Percentiles rank a stretch among this genome's conserved stretches.
These are phyloP conservation scores for Setipinna tenuifilis DNA, from an alignment of 2,797 vertebrate species.

Conservation along the genomic window DNA sequence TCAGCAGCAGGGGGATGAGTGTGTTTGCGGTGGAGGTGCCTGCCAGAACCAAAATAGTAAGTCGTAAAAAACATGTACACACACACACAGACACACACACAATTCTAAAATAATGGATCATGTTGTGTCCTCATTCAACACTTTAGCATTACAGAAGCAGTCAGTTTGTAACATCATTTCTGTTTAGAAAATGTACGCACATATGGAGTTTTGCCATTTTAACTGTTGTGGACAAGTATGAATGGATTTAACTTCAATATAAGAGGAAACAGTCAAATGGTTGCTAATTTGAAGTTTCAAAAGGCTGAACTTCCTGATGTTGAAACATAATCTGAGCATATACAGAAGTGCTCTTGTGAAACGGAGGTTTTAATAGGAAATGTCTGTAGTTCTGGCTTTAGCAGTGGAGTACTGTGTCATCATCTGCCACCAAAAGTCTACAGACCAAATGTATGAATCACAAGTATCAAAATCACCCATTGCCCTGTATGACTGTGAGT, in stretches of 20 bases:
- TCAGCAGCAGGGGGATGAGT: conserved; percentile 82
- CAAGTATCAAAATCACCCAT: not conserved
- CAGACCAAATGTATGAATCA: not conserved
- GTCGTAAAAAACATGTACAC: not conserved
- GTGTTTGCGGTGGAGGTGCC: conserved; percentile 93
- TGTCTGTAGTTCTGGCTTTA: not conserved
- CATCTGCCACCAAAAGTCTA: not conserved
- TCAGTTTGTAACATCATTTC: too few species aligned
- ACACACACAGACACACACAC: not conserved
- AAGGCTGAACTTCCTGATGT: too few species aligned
- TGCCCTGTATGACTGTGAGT: not conserved
- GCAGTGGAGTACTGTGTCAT: not conserved
- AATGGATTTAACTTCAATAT: too few species aligned
- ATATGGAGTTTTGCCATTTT: too few species aligned
- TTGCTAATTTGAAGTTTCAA: too few species aligned
- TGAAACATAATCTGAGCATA: too few species aligned
- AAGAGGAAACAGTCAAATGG: too few species aligned
- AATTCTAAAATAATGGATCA: not conserved
- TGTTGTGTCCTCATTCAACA: not conserved
- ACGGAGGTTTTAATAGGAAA: not conserved
- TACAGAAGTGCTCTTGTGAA: too few species aligned
- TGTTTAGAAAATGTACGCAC: too few species aligned
- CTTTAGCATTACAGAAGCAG: too few species aligned
- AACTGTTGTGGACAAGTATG: too few species aligned
- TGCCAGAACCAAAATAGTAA: conserved; percentile 85